phyloP scores from a whole-genome alignment of 2,888 invertebrate genomes.

The Aphidius colemani region DNA sequence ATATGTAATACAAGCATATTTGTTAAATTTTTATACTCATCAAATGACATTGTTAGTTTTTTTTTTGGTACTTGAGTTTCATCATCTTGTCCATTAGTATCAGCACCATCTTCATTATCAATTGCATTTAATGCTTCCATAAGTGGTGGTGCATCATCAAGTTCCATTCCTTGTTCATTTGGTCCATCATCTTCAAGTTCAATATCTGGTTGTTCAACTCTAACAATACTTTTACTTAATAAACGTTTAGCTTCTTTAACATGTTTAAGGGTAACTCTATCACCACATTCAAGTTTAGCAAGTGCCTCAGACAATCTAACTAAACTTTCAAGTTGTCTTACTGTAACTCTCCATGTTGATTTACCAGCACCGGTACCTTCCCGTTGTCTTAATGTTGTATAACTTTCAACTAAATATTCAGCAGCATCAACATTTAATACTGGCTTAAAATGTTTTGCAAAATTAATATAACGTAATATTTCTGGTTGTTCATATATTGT shows the following conservation, averaged over 20 bases:
- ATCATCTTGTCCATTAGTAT: constrained; percentile 26
- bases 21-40: constrained; percentile 90
- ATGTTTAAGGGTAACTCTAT: constrained; percentile 84
- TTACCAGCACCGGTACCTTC: constrained; percentile 74
- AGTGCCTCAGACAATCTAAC: constrained; percentile 95
- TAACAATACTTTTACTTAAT: constrained; percentile 93
- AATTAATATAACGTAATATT: constrained; percentile 92
- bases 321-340: constrained; percentile 93
- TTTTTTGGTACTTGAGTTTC: constrained; percentile 64
- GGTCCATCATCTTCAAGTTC: constrained; percentile 78
- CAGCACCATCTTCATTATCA: constrained; percentile 25
- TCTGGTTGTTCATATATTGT: constrained; percentile 86
- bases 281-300: constrained; percentile 94
- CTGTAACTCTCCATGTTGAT: constrained; percentile 94
- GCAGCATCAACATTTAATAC: constrained; percentile 80
- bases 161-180: constrained; percentile 60
- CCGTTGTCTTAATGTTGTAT: constrained; percentile 82
- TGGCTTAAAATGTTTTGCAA: constrained; percentile 95
- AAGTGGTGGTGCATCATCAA: constrained; percentile 60
- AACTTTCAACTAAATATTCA: constrained; percentile 84
- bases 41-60: constrained; percentile 83
- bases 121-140: constrained; percentile 46
- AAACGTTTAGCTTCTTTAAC: constrained; percentile 90
- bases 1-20: constrained; percentile 90
- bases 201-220: constrained; percentile 97